Evolutionary conservation across 2,113 vertebrate genomes (phyloP).

Genomic region (Puma concolor): DNA sequence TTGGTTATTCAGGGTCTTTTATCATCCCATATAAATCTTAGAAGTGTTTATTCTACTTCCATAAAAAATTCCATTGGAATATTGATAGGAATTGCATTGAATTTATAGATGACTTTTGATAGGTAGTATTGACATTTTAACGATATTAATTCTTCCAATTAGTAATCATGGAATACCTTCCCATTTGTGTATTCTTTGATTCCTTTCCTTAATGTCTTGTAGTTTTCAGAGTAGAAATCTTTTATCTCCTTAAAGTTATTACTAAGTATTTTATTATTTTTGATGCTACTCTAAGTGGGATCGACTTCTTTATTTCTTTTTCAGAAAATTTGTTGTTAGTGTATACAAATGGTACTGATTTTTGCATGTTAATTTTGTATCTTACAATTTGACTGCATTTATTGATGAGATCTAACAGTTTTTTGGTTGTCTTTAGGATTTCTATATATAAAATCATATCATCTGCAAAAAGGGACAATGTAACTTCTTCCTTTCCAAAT

Average conservation of each 20-base stretch:
- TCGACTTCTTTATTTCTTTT: background rate
- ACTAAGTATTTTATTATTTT: background rate
- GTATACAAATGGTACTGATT: background rate
- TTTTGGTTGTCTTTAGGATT: background rate
- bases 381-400: background rate
- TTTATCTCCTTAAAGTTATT: background rate
- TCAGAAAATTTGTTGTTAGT: background rate
- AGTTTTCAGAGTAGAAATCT: background rate
- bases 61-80: background rate
- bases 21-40: background rate
- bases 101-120: background rate
- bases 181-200: background rate
- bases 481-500: background rate
- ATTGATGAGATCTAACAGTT: background rate
- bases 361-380: background rate
- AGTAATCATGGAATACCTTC: background rate
- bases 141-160: background rate
- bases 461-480: background rate
- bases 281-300: background rate
- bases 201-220: background rate
- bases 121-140: background rate
- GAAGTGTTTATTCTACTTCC: background rate
- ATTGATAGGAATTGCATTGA: background rate
- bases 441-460: background rate
- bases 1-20: background rate